phyloP scores from a whole-genome alignment of 92 coral and sea anemone genomes.

The Epizoanthus fatuus region DNA sequence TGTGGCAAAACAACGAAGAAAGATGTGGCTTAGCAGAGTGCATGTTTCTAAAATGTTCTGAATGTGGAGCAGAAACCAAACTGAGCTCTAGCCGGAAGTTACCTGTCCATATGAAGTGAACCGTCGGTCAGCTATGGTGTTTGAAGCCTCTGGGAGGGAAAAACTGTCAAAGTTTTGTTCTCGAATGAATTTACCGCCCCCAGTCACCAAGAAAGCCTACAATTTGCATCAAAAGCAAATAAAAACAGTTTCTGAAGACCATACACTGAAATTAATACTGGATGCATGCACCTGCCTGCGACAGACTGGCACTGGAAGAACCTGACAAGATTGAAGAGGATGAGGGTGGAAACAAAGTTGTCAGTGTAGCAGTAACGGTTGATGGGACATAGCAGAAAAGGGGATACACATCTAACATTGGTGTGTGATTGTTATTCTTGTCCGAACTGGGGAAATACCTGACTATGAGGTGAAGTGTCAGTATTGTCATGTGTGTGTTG shows the following conservation, averaged over 20 bases:
- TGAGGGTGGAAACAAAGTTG: conserved; percentile 23
- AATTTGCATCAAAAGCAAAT: background rate
- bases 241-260: conserved; percentile 26
- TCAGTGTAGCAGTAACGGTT: conserved; percentile 49
- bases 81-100: too few relatives aligned
- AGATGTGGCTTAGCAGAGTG: conserved; percentile 35
- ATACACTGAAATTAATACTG: conserved; percentile 20
- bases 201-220: conserved; percentile 63
- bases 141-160: conserved; percentile 56
- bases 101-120: conserved; percentile 61
- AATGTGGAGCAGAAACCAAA: background rate
- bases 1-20: conserved; percentile 44
- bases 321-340: conserved; percentile 33
- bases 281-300: conserved; percentile 27
- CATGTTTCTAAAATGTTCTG: conserved; percentile 45
- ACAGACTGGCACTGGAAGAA: conserved; percentile 3
- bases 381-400: conserved; percentile 67
- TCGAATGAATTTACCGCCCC: conserved; percentile 71
- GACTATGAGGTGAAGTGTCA: conserved; percentile 53
- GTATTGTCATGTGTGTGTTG: conserved; percentile 56
- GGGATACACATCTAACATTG: conserved; percentile 58
- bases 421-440: conserved; percentile 49
- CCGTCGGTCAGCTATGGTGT: conserved; percentile 60
- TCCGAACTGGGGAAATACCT: conserved; percentile 57
- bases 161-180: conserved; percentile 59